Evolutionary conservation across 1,140 invertebrate genomes (phyloP), one percentile per base, ranked within the genome.

Genomic region (Euschistus heros): DNA sequence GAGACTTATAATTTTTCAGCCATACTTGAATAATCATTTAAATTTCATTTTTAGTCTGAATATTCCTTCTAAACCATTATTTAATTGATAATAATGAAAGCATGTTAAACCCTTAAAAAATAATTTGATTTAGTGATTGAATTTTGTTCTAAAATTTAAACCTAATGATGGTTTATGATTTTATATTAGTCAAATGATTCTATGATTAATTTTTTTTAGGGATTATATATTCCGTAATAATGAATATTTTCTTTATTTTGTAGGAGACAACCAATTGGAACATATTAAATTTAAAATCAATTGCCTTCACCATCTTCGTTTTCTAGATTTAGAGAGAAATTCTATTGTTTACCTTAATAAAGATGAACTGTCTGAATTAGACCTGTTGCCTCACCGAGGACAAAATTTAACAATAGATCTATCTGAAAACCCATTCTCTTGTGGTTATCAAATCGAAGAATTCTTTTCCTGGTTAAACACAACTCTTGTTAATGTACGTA

Each of bases 251-350:
- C 47, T 46, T 10, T 46, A 47, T 63, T 60, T 55, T 67, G 24
- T 44, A 70, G 69, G 67, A 20, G 47, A 67, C 42, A 72, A 73
- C 30, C 63, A 75, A 26, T 59, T 73, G 46, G 79, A 75, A 17
- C 79, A 79, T 22, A 73, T 90, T 1, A 79, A 86, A 66, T 86
- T 90, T 66, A 81, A 88, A 66, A 74, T 89, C 13, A 75, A 78
- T 0, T 90, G 87, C 71, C 73, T 89, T 17, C 78, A 79, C 27
- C 80, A 85, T 68, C 71, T 91, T 26, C 72, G 82, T 52, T 86
- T 85, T 71, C 74, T 90, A 22, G 88, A 89, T 74, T 74, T 89
- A 10, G 82, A 86, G 70, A 75, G 80, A 13, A 91, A 91, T 70
- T 80, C 81, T 65, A 87, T 91, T 20, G 76, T 76, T 7, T 78